Evolutionary conservation across 23 tunicate genomes (phyloP).

Genomic region (Aplidium turbinatum): DNA sequence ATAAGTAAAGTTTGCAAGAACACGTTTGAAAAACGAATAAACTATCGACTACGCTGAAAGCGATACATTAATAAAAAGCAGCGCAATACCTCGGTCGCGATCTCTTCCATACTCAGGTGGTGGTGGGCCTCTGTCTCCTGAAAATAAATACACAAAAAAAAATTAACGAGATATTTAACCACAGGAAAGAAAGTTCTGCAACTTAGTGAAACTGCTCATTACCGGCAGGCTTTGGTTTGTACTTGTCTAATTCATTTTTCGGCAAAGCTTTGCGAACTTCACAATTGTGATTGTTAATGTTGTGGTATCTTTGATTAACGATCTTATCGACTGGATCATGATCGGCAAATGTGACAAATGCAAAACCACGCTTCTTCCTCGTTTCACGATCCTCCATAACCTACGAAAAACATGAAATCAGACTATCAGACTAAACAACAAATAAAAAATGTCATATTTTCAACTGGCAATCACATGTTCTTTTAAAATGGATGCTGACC

Average conservation of each 20-base stretch:
- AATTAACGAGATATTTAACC: not conserved
- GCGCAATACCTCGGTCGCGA: conserved; percentile 47
- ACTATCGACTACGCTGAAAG: not conserved
- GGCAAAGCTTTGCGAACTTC: conserved; percentile 96
- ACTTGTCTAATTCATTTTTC: conserved; percentile 85
- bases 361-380: conserved; percentile 85
- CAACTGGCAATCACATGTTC: too few relatives aligned
- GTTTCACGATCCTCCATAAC: conserved; percentile 88
- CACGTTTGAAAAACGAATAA: not conserved
- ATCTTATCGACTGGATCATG: conserved; percentile 98
- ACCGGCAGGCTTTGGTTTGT: conserved; percentile 55
- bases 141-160: not conserved
- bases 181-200: too few relatives aligned
- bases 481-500: too few relatives aligned
- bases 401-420: too few relatives aligned
- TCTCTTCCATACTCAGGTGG: conserved; percentile 73
- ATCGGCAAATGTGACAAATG: conserved; percentile 91
- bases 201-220: too few relatives aligned
- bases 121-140: conserved; percentile 51
- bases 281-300: conserved; percentile 86
- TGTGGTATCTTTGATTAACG: conserved; percentile 88
- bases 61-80: not conserved
- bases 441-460: too few relatives aligned
- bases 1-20: not conserved
- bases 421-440: too few relatives aligned